phyloP scores from a whole-genome alignment of 2,797 vertebrate genomes.

The Mus spretus region DNA sequence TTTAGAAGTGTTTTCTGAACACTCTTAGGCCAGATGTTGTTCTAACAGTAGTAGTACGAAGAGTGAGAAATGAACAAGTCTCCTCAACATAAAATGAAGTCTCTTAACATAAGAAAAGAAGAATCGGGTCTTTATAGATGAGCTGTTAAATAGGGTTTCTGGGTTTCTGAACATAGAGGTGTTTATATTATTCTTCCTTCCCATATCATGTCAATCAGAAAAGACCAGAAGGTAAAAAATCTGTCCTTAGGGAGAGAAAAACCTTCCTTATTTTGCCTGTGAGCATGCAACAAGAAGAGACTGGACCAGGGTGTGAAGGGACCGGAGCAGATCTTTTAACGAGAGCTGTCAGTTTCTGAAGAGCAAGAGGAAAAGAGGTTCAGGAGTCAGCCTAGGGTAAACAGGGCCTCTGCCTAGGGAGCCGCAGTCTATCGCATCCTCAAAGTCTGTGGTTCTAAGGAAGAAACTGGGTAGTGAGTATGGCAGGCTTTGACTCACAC shows the following conservation, averaged over 20 bases:
- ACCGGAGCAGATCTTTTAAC: background rate
- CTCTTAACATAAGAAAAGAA: background rate
- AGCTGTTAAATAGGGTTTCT: background rate
- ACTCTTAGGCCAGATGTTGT: background rate
- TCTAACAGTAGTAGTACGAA: background rate
- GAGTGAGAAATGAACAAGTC: background rate
- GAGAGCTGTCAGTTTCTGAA: slow-evolving; percentile 15
- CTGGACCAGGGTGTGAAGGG: background rate
- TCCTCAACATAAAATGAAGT: background rate
- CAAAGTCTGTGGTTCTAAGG: background rate
- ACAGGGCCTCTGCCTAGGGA: rapidly evolving
- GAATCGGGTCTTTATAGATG: background rate
- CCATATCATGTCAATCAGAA: slow-evolving; percentile 21
- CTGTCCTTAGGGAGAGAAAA: background rate
- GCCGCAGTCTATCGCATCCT: background rate
- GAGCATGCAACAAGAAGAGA: background rate
- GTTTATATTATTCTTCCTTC: background rate
- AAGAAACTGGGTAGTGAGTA: background rate
- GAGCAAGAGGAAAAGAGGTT: too few species aligned
- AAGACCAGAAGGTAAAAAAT: background rate
- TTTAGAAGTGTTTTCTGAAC: background rate
- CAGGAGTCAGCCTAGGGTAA: background rate
- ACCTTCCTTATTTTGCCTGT: background rate
- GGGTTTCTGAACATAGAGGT: slow-evolving; percentile 35
- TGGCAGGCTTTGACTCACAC: background rate